These are phyloP conservation scores for Melopsittacus undulatus DNA, from an alignment of 2,797 vertebrate genomes.

Conservation along the genomic window DNA sequence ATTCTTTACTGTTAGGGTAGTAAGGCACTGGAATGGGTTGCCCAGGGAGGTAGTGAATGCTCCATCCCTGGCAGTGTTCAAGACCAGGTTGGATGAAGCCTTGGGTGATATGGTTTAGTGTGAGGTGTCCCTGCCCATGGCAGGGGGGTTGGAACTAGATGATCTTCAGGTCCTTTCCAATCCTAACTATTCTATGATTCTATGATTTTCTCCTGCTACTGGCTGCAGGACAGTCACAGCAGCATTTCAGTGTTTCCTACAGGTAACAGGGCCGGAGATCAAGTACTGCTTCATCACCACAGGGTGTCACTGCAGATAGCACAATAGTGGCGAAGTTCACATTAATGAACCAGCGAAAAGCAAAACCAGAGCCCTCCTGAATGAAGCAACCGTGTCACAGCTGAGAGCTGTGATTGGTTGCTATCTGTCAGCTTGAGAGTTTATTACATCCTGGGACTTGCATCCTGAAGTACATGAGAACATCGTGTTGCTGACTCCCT, in stretches of 20 bases:
- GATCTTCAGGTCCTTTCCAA: too few relatives aligned
- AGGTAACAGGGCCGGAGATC: background rate
- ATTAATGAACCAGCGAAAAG: background rate
- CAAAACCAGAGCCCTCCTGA: background rate
- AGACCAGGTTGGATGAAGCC: too few relatives aligned
- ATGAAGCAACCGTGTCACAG: background rate
- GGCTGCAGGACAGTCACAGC: background rate
- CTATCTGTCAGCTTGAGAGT: background rate
- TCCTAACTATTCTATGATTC: too few relatives aligned
- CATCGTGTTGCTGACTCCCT: accelerated
- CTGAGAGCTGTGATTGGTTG: background rate
- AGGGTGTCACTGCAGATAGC: constrained; percentile 59
- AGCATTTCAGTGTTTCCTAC: background rate
- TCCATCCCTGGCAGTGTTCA: too few relatives aligned
- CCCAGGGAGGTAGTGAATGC: too few relatives aligned
- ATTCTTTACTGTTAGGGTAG: too few relatives aligned
- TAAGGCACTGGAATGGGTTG: too few relatives aligned
- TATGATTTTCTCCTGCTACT: background rate
- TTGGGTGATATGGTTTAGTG: too few relatives aligned
- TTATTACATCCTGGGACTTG: background rate
- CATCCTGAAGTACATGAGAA: accelerated
- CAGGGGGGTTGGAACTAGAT: too few relatives aligned
- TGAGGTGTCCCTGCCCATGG: too few relatives aligned
- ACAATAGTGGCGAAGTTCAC: background rate
- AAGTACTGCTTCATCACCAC: constrained; percentile 9